phyloP scores from a whole-genome alignment of 2,113 vertebrate species.

The Gavia stellata region DNA sequence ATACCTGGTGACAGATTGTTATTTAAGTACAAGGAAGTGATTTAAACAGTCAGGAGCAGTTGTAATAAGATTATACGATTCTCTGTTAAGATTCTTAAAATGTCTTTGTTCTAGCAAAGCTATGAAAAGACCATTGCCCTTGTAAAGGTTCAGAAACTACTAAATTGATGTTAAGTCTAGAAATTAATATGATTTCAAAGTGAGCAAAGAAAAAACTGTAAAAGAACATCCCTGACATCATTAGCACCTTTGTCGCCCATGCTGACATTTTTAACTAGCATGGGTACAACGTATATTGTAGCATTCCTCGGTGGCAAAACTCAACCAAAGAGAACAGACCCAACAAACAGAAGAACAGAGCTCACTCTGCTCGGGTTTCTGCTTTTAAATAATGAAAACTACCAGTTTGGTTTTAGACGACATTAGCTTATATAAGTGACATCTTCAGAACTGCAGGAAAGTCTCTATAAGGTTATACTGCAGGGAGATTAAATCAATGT shows the following conservation, averaged over 20 bases:
- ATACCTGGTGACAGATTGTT: constrained; percentile 35
- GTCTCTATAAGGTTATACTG: background rate
- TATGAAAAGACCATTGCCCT: constrained; percentile 2
- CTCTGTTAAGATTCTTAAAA: constrained; percentile 54
- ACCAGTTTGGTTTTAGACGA: background rate
- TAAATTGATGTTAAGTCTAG: background rate
- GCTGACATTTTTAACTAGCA: background rate
- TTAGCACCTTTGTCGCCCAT: background rate
- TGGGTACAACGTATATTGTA: rapidly evolving
- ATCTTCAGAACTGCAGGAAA: background rate
- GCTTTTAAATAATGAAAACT: background rate
- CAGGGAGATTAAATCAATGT: background rate
- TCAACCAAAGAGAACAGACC: background rate
- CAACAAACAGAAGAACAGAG: background rate
- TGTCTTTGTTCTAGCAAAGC: constrained; percentile 46
- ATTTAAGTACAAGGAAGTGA: constrained; percentile 56
- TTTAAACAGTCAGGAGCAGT: constrained; percentile 42
- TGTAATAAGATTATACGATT: constrained; percentile 56
- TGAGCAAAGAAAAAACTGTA: background rate
- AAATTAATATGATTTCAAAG: background rate
- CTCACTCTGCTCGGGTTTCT: background rate
- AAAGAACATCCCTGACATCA: background rate
- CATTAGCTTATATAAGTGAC: background rate
- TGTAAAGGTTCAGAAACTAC: constrained; percentile 17
- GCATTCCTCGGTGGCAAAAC: background rate